Conservation (phyloP, 2,113 vertebrate genomes). For the Typhlomys cinereus region DNA sequence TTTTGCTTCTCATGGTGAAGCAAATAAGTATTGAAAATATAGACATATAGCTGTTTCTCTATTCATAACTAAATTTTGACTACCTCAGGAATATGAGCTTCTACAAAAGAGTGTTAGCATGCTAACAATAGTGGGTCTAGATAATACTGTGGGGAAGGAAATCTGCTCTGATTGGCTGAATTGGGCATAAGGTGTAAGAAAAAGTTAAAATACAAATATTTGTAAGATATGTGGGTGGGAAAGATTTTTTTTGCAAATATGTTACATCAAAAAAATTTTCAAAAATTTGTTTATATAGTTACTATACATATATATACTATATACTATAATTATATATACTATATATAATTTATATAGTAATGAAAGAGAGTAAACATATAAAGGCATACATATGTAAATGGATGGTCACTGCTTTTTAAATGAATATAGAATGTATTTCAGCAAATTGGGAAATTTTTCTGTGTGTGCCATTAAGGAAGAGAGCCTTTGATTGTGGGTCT, state of each 20-base stretch:
- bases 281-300: no score
- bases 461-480: background rate
- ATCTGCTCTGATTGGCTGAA: background rate
- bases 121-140: background rate
- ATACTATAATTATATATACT: no score
- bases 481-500: background rate
- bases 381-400: background rate
- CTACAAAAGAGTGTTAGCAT: background rate
- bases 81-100: background rate
- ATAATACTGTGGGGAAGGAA: conserved; percentile 19
- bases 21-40: background rate
- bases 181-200: conserved; percentile 37
- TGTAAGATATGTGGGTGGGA: background rate
- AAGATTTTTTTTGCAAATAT: conserved; percentile 35
- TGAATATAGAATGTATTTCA: background rate
- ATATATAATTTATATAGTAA: conserved; percentile 27
- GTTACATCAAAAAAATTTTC: conserved; percentile 18
- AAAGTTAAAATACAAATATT: conserved; percentile 15
- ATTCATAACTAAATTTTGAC: conserved; percentile 33
- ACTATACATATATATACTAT: no score
- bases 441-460: background rate
- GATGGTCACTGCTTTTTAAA: background rate
- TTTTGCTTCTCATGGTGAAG: background rate
- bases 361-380: conserved; percentile 19
- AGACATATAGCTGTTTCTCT: background rate